Evolutionary conservation across 2,888 invertebrate species (phyloP).

Genomic region (Eilema caniola): DNA sequence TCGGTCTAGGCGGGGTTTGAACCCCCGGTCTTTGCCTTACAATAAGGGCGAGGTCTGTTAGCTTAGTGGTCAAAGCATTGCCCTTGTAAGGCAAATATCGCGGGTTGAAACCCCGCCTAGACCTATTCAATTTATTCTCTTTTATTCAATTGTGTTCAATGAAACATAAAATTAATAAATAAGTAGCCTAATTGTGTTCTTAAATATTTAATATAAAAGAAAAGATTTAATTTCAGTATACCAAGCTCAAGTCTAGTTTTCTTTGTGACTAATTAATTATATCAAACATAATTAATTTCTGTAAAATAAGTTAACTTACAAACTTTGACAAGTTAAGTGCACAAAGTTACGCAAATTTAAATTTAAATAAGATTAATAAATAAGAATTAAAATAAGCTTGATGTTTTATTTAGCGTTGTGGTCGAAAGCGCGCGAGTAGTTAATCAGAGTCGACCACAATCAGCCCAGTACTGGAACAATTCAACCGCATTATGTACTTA

Average conservation of each 20-base stretch:
- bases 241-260: background rate
- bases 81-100: no score
- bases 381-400: conserved; percentile 29
- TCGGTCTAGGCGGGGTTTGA: no score
- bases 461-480: background rate
- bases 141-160: no score
- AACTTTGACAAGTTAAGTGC: background rate
- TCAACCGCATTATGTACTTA: conserved; percentile 15
- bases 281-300: background rate
- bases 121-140: no score
- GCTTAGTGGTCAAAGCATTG: no score
- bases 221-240: background rate
- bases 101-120: no score
- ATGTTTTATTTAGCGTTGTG: background rate
- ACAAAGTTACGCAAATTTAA: background rate
- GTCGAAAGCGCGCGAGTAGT: conserved; percentile 1
- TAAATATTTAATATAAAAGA: no score
- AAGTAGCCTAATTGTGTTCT: no score
- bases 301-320: background rate
- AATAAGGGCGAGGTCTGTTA: no score
- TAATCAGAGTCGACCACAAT: conserved; percentile 20
- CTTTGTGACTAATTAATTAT: background rate
- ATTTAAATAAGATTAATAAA: background rate
- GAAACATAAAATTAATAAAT: no score
- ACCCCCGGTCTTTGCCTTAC: no score